Percentiles rank a stretch among this genome's conserved stretches.
These are phyloP conservation scores for Sisyra nigra DNA, from an alignment of 2,888 invertebrate species.

Conservation along the genomic window DNA sequence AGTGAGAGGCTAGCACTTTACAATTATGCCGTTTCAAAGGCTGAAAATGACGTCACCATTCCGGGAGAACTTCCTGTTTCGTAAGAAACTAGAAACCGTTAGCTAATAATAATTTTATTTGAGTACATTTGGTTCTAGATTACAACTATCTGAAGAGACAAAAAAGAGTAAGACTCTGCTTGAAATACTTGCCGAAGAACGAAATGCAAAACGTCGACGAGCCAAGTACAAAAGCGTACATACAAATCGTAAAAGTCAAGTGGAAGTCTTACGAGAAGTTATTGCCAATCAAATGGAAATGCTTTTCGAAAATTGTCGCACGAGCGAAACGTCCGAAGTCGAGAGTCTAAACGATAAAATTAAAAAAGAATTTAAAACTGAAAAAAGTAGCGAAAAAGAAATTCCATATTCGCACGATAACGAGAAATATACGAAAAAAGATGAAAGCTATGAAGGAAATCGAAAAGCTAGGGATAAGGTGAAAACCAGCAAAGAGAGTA, in stretches of 20 bases:
- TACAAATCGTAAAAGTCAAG: constrained; percentile 37
- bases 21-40: constrained; percentile 30
- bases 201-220: constrained; percentile 42
- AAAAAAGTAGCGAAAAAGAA: constrained; percentile 1
- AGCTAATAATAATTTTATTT: no score
- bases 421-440: constrained; percentile 3
- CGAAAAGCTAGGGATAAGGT: not conserved
- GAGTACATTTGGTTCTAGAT: not conserved
- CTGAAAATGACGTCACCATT: constrained; percentile 21
- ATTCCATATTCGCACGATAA: not conserved
- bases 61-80: constrained; percentile 24
- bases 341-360: not conserved
- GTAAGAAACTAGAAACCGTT: constrained; percentile 16
- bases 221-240: constrained; percentile 37
- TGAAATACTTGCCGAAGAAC: constrained; percentile 34
- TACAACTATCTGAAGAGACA: not conserved
- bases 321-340: not conserved
- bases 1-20: constrained; percentile 40
- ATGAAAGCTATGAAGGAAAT: not conserved
- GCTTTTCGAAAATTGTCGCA: not conserved
- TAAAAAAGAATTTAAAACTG: not conserved
- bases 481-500: not conserved
- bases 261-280: constrained; percentile 38
- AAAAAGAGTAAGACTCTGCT: constrained; percentile 1
- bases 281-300: constrained; percentile 35